Evolutionary conservation across 1,140 invertebrate genomes (phyloP), one percentile per base, ranked within the genome.

Genomic region (Caenorhabditis latens): DNA sequence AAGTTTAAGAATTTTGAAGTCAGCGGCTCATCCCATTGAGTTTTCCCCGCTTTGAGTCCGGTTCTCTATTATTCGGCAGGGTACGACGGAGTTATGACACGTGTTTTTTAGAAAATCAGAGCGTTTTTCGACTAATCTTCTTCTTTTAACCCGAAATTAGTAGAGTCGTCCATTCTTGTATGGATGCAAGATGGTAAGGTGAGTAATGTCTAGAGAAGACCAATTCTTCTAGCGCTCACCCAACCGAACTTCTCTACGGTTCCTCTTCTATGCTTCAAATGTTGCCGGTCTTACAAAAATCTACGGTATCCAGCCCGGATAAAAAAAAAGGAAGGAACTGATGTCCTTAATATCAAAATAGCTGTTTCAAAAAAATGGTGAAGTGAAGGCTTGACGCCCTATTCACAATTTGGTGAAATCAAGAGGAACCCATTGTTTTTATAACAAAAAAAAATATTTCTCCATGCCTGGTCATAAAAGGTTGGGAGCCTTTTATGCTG

Each of bases 401-500:
- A n/a, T 58, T 11, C 55, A 19, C 13, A 14, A 19, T 58, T 58
- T 58, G 19, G 6, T 58, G 55, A 58, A 58, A 58, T 7, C n/a
- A 16, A 58, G 55, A 58, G 55, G 55, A 58, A 58, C 19, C 14
- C 1, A 50, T 50, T 50, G n/a, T 58, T 58, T 57, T 16, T 19
- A 19, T 19, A 58, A 19, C n/a, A 32, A 32, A 32, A 32, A 32
- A 32, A 32, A 19, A 19, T n/a, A 16, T 58, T 57, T 11, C 55
- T 58, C 55, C 55, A 58, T n/a, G 55, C n/a, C 55, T 19, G 55
- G 55, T 16, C 55, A 58, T 58, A n/a, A 19, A 6, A 7, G 55
- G 55, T 58, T 58, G 55, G 55, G 55, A 58, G 55, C 55, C 55
- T n/a, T 58, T 58, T n/a, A 58, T 58, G 55, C 55, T 58, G 55